Percentiles rank a stretch among this genome's conserved stretches.
phyloP scores from a whole-genome alignment of 2,888 invertebrate genomes.

The Brassicogethes aeneus region DNA sequence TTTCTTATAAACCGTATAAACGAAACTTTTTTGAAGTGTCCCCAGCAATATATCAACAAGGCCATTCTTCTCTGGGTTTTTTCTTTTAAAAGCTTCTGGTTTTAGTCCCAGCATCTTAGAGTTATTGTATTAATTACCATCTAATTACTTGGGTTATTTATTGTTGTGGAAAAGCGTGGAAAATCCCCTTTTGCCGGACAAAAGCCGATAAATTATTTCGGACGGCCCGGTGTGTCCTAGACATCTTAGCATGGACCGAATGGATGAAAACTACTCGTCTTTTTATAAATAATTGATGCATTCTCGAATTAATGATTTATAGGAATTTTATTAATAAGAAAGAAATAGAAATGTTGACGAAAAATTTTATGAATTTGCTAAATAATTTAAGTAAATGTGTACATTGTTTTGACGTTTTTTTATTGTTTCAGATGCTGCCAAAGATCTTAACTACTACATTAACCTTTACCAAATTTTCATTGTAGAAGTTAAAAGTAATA shows the following conservation, averaged over 20 bases:
- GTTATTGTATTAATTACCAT: slow-evolving; percentile 37
- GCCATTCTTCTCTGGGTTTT: slow-evolving; percentile 5
- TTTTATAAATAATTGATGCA: neutral
- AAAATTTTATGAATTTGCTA: too few species aligned
- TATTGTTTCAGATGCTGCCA: too few species aligned
- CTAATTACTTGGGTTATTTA: slow-evolving; percentile 32
- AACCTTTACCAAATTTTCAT: too few species aligned
- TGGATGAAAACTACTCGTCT: neutral
- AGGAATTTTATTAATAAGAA: too few species aligned
- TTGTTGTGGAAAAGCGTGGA: slow-evolving; percentile 23
- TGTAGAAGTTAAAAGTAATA: too few species aligned
- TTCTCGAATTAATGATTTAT: neutral
- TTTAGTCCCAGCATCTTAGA: slow-evolving; percentile 11
- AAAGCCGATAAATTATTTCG: slow-evolving; percentile 16
- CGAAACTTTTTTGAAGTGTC: too few species aligned
- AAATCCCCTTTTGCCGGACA: slow-evolving; percentile 17
- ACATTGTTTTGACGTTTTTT: too few species aligned
- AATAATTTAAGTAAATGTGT: too few species aligned
- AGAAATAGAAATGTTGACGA: too few species aligned
- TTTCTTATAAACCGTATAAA: too few species aligned
- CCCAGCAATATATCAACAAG: slow-evolving; percentile 21
- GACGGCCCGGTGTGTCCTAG: neutral
- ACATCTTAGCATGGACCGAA: neutral
- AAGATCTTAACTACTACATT: too few species aligned
- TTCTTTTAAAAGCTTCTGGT: slow-evolving; percentile 9